Base-by-base conservation (phyloP, 2,888 invertebrate species). In the Aplocera efformata region DNA sequence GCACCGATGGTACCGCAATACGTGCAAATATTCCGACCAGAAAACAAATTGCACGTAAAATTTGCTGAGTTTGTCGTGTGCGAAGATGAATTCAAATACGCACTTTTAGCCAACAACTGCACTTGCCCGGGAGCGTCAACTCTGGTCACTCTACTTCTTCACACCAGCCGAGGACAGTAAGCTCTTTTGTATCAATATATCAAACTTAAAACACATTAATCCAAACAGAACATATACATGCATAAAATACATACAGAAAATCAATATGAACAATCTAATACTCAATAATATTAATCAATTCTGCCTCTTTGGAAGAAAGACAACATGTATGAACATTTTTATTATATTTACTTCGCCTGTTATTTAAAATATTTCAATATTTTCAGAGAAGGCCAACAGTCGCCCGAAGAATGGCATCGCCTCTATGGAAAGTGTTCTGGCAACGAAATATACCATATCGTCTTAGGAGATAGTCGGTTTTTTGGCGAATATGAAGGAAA, bases 51-150 rank as follows among this genome's bases (percentile, higher is more conserved):
- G 60, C 99, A 99, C 85, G 98, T 99, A 30, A 98, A 98, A 84
- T 99, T 99, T 83, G 99, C 99, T 25, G 98, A 99, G 76, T 98
- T 96, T 79, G 97, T 98, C 8, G 98, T 99, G 22, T 99, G 99
- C 82, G 99, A 99, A 81, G 98, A 99, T 76, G 99, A 99, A 84
- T 98, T 99, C 88, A 99, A 99, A 82, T 99, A 99, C 78, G 98
- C 98, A 10, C 90, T 99, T 43, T 88, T 99, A 56, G 98, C 99
- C 48, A 99, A 99, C 89, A 99, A 99, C 84, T 99, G 98, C 86
- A 96, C 98, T 49, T 98, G 98, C 79, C 98, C 98, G 0, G 99
- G 98, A 8, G 97, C 98, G 7, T 98, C 98, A 28, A 98, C 98
- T 0, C 90, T 99, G 46, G 98, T 99, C 53, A 99, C 99, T 1